These are phyloP conservation scores for Lutraria lutraria DNA, from an alignment of 2,888 invertebrate species.

Conservation along the genomic window DNA sequence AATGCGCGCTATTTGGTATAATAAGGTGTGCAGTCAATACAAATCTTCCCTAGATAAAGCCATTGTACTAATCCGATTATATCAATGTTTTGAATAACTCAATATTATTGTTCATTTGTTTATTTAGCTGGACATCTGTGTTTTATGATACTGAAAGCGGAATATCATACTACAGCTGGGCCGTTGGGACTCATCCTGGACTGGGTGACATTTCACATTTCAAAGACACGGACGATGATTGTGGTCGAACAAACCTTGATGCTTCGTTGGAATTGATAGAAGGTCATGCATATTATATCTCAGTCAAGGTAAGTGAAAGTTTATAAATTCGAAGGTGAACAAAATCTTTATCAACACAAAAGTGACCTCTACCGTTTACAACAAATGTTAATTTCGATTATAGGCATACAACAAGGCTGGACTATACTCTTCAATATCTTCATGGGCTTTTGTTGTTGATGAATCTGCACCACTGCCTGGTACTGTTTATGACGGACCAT, in stretches of 20 bases:
- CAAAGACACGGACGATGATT: slow-evolving; percentile 38
- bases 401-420: slow-evolving; percentile 63
- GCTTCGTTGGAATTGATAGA: slow-evolving; percentile 61
- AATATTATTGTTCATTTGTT: too few species aligned
- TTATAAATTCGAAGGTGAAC: too few species aligned
- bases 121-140: slow-evolving; percentile 57
- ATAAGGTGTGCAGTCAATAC: too few species aligned
- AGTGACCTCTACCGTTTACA: too few species aligned
- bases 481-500: slow-evolving; percentile 64
- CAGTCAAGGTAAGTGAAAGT: slow-evolving; percentile 67
- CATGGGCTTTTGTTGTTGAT: slow-evolving; percentile 70
- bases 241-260: slow-evolving; percentile 56
- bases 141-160: slow-evolving; percentile 69
- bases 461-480: slow-evolving; percentile 65
- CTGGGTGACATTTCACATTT: slow-evolving; percentile 57
- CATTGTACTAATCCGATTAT: too few species aligned
- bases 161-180: slow-evolving; percentile 63
- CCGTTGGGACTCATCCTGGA: slow-evolving; percentile 66
- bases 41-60: too few species aligned
- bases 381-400: neutral
- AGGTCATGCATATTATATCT: slow-evolving; percentile 70
- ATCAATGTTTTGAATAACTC: too few species aligned
- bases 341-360: too few species aligned
- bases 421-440: slow-evolving; percentile 56
- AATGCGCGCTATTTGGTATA: too few species aligned